Percentiles rank a stretch among this genome's conserved stretches.
Conservation (phyloP, 1,140 invertebrate genomes). For the Drosophila tropicalis region DNA sequence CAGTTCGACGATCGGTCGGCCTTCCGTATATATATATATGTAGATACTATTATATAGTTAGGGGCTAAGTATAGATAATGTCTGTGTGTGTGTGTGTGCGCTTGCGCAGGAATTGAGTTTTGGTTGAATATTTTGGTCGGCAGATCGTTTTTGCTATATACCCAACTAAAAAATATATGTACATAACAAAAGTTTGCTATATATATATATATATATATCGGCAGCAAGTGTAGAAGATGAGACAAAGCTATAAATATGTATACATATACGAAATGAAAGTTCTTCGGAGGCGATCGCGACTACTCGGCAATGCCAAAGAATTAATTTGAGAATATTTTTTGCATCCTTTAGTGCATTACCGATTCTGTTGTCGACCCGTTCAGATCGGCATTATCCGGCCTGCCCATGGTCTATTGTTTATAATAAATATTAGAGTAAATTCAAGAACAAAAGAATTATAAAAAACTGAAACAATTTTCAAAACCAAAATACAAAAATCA, state of each 20-base stretch:
- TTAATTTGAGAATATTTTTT: constrained; percentile 82
- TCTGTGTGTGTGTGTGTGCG: constrained; percentile 36
- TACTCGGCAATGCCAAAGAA: constrained; percentile 33
- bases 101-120: constrained; percentile 54
- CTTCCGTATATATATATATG: constrained; percentile 51
- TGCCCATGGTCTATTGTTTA: constrained; percentile 52
- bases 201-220: constrained; percentile 9
- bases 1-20: constrained; percentile 73
- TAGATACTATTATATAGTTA: constrained; percentile 43
- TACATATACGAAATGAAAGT: constrained; percentile 67
- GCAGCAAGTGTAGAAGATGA: constrained; percentile 72
- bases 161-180: constrained; percentile 51
- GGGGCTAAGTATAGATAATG: constrained; percentile 69
- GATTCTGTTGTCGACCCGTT: constrained; percentile 80
- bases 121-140: constrained; percentile 30
- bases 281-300: constrained; percentile 28
- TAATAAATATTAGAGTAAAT: constrained; percentile 24
- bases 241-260: constrained; percentile 80
- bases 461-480: constrained; percentile 12
- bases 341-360: constrained; percentile 83
- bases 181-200: constrained; percentile 21
- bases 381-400: constrained; percentile 72
- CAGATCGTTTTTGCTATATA: constrained; percentile 41
- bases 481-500: not conserved
- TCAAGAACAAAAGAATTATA: constrained; percentile 19